Evolutionary conservation across 2,888 invertebrate species (phyloP), one percentile per base, ranked within the genome.

Genomic region (Campoplex nolae): DNA sequence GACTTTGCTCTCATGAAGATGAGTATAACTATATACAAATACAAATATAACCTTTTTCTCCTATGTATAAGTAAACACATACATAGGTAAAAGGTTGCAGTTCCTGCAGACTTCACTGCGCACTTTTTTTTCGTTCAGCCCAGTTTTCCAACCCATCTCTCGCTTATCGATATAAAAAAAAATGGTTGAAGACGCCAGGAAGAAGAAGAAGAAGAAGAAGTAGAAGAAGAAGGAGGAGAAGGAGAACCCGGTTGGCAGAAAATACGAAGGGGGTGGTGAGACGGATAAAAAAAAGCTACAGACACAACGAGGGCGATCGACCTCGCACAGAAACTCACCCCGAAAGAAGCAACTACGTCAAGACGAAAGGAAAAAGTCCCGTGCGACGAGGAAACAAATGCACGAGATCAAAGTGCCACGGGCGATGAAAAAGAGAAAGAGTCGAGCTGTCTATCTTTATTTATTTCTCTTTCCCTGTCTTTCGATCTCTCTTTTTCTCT

Each of bases 321-420:
- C 45, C 56, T 56, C 78, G 68, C 67, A 74, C 65, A 62, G 42
- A 75, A 70, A 67, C 76, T 48, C 35, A 45, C 54, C 73, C 70
- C 42, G 80, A 70, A 42, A 70, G 67, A 35, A 38, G 54, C 45
- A 51, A 42, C 67, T 68, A 45, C 56, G 45, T 74, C 75, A 32
- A 65, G 56, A 68, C 32, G 67, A 83, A 65, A 62, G 62, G 48
- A 86, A 88, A 68, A 86, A 87, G 58, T 68, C 80, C 56, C 81
- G 83, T 89, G 90, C 90, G 91, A 89, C 84, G 86, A 88, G 90
- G 92, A 93, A 93, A 94, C 93, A 94, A 94, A 93, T 92, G 93
- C 91, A 85, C 88, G 90, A 93, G 94, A 94, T 94, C 94, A 94
- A 94, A 94, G 94, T 92, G 90, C 91, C 90, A 85, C 85, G 85